These are phyloP conservation scores for Amphipoea lucens DNA, from an alignment of 2,888 invertebrate species.

Conservation along the genomic window DNA sequence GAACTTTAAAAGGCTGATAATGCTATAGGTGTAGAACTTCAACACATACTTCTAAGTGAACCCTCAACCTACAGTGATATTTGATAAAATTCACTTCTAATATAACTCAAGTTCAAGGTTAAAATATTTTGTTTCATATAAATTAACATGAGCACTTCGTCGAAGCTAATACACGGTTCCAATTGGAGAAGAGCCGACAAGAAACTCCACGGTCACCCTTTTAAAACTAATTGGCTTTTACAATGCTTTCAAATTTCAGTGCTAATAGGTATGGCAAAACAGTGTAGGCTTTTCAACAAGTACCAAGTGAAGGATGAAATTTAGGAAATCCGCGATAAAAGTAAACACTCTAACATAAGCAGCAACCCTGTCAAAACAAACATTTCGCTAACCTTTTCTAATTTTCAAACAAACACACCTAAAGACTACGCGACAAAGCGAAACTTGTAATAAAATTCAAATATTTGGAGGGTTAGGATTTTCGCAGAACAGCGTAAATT, in stretches of 20 bases:
- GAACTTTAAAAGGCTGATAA: no score
- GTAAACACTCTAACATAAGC: background rate
- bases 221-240: no score
- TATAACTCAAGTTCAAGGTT: background rate
- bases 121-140: background rate
- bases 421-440: conserved; percentile 30
- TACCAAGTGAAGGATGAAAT: background rate
- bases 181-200: background rate
- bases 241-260: no score
- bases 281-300: no score
- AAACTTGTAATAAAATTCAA: conserved; percentile 60
- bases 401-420: conserved; percentile 42
- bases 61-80: background rate
- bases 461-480: conserved; percentile 46
- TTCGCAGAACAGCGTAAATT: conserved; percentile 31
- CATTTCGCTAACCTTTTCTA: conserved; percentile 17
- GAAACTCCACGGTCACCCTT: background rate
- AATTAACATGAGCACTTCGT: background rate
- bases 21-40: background rate
- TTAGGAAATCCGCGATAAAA: conserved; percentile 3
- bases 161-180: background rate
- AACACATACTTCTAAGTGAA: background rate
- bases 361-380: conserved; percentile 13
- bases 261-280: no score
- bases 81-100: background rate